These are phyloP conservation scores for Andrena flavipes DNA, from an alignment of 2,888 invertebrate species.

Conservation along the genomic window DNA sequence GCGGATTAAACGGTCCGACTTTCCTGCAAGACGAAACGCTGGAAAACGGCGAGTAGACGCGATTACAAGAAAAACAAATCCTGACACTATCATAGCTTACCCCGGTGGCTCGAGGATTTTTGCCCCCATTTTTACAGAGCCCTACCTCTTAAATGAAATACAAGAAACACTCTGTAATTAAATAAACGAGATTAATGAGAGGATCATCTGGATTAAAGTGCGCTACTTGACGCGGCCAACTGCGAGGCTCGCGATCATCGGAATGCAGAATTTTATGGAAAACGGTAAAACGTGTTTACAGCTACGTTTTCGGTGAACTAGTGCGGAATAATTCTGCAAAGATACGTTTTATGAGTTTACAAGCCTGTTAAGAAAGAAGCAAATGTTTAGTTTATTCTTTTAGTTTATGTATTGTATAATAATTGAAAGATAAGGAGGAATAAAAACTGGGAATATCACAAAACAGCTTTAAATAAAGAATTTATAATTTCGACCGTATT, in stretches of 20 bases:
- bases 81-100: slow-evolving; percentile 17
- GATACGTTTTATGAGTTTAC: too few relatives aligned
- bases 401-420: too few relatives aligned
- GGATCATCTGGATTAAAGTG: not conserved
- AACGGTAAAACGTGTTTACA: not conserved
- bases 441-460: too few relatives aligned
- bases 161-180: slow-evolving; percentile 17
- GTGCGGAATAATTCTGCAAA: too few relatives aligned
- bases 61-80: slow-evolving; percentile 40
- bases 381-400: too few relatives aligned
- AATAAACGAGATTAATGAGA: slow-evolving; percentile 19
- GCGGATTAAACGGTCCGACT: slow-evolving; percentile 55
- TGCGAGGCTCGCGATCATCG: not conserved
- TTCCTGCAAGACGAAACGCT: slow-evolving; percentile 24
- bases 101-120: slow-evolving; percentile 3
- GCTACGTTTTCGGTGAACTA: not conserved
- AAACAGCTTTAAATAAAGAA: too few relatives aligned
- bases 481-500: too few relatives aligned
- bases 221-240: not conserved
- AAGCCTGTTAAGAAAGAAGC: too few relatives aligned
- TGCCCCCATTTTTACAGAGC: not conserved
- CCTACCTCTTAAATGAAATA: not conserved
- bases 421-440: too few relatives aligned
- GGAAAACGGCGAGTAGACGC: slow-evolving; percentile 15
- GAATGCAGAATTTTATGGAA: not conserved